phyloP scores from a whole-genome alignment of 2,113 vertebrate genomes.

The Todiramphus chloris region DNA sequence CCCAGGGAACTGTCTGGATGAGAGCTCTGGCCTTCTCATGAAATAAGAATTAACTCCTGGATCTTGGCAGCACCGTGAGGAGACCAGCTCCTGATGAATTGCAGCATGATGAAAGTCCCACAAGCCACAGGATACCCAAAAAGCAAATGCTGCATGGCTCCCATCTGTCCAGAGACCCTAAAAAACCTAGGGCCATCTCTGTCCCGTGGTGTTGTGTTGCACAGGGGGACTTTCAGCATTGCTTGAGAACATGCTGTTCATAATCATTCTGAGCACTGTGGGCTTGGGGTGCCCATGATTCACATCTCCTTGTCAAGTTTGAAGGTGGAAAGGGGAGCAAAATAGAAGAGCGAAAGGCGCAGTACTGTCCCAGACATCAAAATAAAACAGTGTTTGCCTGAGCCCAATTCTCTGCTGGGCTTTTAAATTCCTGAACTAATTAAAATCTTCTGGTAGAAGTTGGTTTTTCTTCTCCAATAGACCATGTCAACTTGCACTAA shows the following conservation, averaged over 20 bases:
- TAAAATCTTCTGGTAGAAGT: background rate
- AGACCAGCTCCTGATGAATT: background rate
- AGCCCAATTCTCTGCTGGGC: background rate
- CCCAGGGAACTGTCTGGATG: conserved; percentile 53
- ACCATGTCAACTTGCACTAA: accelerated
- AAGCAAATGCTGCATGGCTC: background rate
- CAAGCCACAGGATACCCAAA: background rate
- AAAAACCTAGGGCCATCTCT: background rate
- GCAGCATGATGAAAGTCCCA: background rate
- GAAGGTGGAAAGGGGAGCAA: background rate
- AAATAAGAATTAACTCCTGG: conserved; percentile 58
- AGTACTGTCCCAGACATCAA: background rate
- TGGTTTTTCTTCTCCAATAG: background rate
- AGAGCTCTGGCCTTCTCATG: conserved; percentile 55
- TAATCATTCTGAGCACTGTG: background rate
- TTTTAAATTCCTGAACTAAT: background rate
- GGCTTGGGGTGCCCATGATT: background rate
- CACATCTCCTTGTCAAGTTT: background rate
- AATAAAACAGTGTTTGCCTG: background rate
- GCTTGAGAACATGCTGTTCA: background rate
- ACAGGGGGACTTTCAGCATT: background rate
- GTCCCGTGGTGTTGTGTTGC: background rate
- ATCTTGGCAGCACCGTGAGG: background rate
- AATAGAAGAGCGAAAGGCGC: background rate
- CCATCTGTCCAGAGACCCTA: background rate